Percentiles rank a stretch among this genome's conserved stretches.
phyloP scores from a whole-genome alignment of 2,113 vertebrate species.

The Thamnaconus septentrionalis region DNA sequence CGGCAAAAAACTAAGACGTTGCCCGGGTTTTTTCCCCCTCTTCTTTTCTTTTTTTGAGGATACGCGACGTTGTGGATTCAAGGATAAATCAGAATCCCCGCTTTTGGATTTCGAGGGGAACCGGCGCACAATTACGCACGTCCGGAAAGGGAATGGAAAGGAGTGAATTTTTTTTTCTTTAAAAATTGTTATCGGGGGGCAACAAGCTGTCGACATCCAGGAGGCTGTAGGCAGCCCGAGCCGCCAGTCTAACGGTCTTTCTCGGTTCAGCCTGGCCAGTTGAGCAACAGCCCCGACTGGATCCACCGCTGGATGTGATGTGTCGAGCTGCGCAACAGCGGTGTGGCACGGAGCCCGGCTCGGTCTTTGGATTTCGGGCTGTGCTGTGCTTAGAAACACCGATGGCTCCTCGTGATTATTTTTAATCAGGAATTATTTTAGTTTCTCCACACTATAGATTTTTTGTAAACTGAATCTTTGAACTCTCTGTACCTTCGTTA shows the following conservation, averaged over 20 bases:
- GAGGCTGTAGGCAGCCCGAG: no score
- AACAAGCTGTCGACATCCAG: no score
- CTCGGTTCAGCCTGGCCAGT: slow-evolving; percentile 45
- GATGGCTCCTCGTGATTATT: no score
- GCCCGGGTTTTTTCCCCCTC: slow-evolving; percentile 9
- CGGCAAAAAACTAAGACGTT: no score
- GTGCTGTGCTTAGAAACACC: slow-evolving; percentile 40
- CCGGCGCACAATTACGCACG: slow-evolving; percentile 66
- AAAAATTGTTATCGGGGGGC: background rate
- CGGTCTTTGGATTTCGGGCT: slow-evolving; percentile 25
- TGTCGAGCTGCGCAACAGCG: slow-evolving; percentile 72
- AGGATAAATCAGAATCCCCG: slow-evolving; percentile 43
- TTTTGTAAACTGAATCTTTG: background rate
- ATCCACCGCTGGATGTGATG: slow-evolving; percentile 51
- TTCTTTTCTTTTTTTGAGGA: slow-evolving; percentile 28
- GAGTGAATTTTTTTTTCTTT: slow-evolving; percentile 5
- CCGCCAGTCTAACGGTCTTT: slow-evolving; percentile 20
- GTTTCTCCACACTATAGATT: background rate
- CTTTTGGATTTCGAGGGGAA: slow-evolving; percentile 46
- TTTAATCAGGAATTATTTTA: background rate
- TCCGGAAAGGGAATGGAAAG: slow-evolving; percentile 31
- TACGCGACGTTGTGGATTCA: slow-evolving; percentile 35
- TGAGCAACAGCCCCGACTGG: slow-evolving; percentile 56
- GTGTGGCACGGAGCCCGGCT: slow-evolving; percentile 71
- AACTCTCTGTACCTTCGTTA: no score